phyloP scores from a whole-genome alignment of 1,140 invertebrate species.

The Schlechtendalia chinensis region DNA sequence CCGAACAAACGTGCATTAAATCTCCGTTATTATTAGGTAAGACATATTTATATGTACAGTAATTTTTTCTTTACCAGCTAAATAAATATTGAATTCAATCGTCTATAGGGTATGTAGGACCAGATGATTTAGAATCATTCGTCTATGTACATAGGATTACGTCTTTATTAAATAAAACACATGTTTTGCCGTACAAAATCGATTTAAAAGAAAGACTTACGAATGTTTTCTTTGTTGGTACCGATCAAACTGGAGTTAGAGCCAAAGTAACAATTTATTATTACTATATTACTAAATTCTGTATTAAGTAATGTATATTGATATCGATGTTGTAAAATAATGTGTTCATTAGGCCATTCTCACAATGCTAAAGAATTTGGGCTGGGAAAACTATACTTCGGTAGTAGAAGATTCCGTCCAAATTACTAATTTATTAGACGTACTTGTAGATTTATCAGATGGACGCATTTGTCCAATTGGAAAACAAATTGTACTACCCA shows the following conservation, averaged over 20 bases:
- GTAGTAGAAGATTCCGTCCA: conserved; percentile 22
- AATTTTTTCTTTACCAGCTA: no score
- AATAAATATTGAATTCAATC: neutral
- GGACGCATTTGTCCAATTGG: conserved; percentile 20
- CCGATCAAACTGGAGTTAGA: conserved; percentile 56
- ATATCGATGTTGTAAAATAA: neutral
- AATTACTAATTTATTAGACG: conserved; percentile 7
- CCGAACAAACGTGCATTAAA: conserved; percentile 56
- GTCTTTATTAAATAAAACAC: conserved; percentile 57
- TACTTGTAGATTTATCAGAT: neutral
- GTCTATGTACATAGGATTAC: conserved; percentile 58
- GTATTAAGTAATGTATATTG: neutral
- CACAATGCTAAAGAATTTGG: conserved; percentile 32
- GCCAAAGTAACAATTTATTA: conserved; percentile 4
- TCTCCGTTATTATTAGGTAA: conserved; percentile 57
- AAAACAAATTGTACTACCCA: conserved; percentile 18
- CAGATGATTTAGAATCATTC: conserved; percentile 56
- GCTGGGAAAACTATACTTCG: conserved; percentile 22
- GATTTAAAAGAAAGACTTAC: conserved; percentile 56
- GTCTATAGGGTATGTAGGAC: conserved; percentile 57
- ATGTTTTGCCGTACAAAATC: conserved; percentile 57
- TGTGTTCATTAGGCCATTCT: conserved; percentile 3
- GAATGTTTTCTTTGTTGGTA: conserved; percentile 57
- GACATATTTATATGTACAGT: conserved; percentile 21
- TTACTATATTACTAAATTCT: no score